Evolutionary conservation across 2,888 invertebrate species (phyloP), one percentile per base, ranked within the genome.

Genomic region (Hydrotaea diabolus): DNA sequence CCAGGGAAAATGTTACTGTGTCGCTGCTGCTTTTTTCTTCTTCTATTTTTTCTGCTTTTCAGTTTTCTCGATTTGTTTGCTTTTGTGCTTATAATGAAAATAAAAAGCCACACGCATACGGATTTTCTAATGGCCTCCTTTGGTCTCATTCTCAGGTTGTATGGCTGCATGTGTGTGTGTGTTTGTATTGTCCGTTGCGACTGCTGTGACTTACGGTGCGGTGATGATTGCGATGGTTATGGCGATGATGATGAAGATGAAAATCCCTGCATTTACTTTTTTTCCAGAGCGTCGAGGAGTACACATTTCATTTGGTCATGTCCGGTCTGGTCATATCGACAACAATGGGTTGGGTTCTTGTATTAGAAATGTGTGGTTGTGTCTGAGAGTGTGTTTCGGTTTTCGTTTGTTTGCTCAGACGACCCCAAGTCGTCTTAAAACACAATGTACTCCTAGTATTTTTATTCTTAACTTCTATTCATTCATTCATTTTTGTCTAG

Each of bases 341-440:
- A 62, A 53, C 49, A 75, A 64, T 62, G 8, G 39, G 74, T 46
- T 80, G 55, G 55, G 53, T n/a, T 59, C 13, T 39, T 53, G 36
- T 59, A 57, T 43, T 69, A 5, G 23, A 69, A 69, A 69, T 36
- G 31, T 55, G 26, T n/a, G 19, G 53, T n/a, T 19, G 9, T 43
- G 55, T 57, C n/a, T 80, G 53, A 21, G 72, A 19, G 26, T 71
- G 59, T 62, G 26, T 23, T 17, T 36, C 2, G n/a, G n/a, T 55
- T 72, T 49, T 69, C 36, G 77, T 80, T 87, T 90, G 89, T 91
- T 90, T 90, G 89, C 89, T 88, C 91, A 90, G 91, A 90, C 90
- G 88, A 91, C 91, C 91, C 91, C 90, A 90, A 90, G 89, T 90
- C 79, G 79, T 85, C 79, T 85, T 82, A 62, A 79, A 69, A 69